These are phyloP conservation scores for Strix uralensis DNA, from an alignment of 2,113 vertebrate genomes.

Conservation along the genomic window DNA sequence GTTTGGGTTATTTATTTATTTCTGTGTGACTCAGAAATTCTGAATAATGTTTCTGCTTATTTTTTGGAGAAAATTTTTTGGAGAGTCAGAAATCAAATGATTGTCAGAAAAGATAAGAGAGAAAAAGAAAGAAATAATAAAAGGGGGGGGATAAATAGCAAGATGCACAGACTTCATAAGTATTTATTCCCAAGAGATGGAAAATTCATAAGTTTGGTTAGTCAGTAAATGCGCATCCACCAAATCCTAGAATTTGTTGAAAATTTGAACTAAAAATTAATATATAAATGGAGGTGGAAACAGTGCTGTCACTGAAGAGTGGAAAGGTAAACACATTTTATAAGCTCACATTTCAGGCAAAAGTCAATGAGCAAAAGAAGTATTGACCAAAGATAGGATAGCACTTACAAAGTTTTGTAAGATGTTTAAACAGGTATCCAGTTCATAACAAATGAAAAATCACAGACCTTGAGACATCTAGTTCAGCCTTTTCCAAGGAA, in stretches of 20 bases:
- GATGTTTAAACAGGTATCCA: neutral
- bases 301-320: neutral
- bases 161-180: neutral
- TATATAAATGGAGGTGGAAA: neutral
- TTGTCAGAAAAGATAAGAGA: neutral
- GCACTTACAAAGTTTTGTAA: neutral
- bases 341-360: neutral
- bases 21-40: constrained; percentile 1
- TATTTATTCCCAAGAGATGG: neutral
- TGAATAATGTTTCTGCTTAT: neutral
- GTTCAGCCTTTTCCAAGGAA: neutral
- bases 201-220: neutral
- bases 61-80: neutral
- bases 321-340: neutral
- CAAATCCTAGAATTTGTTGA: neutral
- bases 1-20: neutral
- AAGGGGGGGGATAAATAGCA: neutral
- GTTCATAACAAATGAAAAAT: neutral
- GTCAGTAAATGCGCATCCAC: neutral
- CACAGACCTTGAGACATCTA: neutral
- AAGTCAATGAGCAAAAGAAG: neutral
- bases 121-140: neutral
- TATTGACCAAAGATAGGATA: neutral
- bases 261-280: neutral
- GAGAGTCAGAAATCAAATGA: neutral